A percentile compares a stretch with the other conserved stretches of the same genome.
Evolutionary conservation across 2,888 invertebrate species (phyloP).

Genomic region (Drosophila flavopinicola): DNA sequence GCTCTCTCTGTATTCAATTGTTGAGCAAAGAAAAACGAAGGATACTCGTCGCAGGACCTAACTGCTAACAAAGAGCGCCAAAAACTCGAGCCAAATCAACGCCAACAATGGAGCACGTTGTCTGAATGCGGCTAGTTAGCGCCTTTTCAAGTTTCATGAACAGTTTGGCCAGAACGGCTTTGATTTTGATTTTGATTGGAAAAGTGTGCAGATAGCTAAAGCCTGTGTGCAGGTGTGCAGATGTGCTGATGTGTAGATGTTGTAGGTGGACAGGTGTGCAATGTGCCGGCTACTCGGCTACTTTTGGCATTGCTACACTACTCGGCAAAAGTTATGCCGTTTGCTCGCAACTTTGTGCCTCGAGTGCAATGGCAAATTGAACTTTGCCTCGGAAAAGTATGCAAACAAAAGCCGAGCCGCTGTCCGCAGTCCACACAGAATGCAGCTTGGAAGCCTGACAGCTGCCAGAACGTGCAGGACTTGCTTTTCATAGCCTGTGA

Average conservation of each 20-base stretch:
- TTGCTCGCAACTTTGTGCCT: conserved; percentile 30
- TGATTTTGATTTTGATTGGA: conserved; percentile 34
- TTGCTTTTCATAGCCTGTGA: conserved; percentile 10
- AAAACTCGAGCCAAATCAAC: conserved; percentile 24
- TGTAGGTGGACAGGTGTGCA: conserved; percentile 9
- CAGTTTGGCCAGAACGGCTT: conserved; percentile 28
- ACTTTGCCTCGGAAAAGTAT: conserved; percentile 28
- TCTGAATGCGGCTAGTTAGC: conserved; percentile 64
- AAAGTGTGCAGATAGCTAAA: background rate
- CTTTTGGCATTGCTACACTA: conserved; percentile 7
- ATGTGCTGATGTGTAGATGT: background rate
- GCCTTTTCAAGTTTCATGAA: conserved; percentile 39
- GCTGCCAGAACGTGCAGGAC: conserved; percentile 26
- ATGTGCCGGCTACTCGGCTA: conserved; percentile 8
- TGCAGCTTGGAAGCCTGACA: conserved; percentile 25
- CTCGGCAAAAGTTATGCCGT: conserved; percentile 29
- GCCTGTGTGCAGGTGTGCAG: background rate
- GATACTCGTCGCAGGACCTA: background rate
- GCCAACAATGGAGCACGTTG: conserved; percentile 53
- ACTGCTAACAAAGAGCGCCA: conserved; percentile 23
- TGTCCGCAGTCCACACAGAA: background rate
- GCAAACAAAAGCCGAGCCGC: conserved; percentile 26
- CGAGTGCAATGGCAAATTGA: conserved; percentile 39
- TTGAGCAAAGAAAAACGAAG: conserved; percentile 12
- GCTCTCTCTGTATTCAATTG: conserved; percentile 14